Conservation (phyloP, 2,113 vertebrate genomes). For the Scytalopus superciliaris region DNA sequence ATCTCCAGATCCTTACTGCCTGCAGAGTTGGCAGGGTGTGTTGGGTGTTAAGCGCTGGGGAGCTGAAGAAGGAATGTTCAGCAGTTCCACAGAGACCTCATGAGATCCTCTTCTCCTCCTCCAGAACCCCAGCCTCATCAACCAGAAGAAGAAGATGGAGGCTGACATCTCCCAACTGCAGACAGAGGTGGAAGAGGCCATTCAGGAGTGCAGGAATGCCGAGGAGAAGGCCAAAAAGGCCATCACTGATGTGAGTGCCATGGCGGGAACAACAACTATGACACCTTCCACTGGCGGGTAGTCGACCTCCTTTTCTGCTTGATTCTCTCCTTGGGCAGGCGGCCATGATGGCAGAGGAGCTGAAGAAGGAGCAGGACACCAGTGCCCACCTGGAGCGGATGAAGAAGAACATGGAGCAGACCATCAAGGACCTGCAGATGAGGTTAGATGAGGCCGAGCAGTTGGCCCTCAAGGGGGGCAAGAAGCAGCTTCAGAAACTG, state of each 20-base stretch:
- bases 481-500: constrained; percentile 90
- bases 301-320: neutral
- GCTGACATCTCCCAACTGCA: constrained; percentile 73
- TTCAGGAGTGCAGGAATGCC: constrained; percentile 61
- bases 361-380: constrained; percentile 4
- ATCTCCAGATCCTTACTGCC: neutral
- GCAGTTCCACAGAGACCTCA: neutral
- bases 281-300: neutral
- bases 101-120: neutral
- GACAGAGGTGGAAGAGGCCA: constrained; percentile 79
- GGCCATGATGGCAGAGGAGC: neutral
- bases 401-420: constrained; percentile 97
- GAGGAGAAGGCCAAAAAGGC: neutral
- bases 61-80: neutral
- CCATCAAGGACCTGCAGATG: constrained; percentile 85
- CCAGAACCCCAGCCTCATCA: constrained; percentile 74
- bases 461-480: constrained; percentile 85
- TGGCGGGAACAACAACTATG: neutral
- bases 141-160: constrained; percentile 86
- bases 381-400: constrained; percentile 80
- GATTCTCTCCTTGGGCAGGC: neutral
- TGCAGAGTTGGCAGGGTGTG: neutral
- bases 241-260: neutral
- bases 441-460: constrained; percentile 84
- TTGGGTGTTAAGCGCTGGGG: neutral